phyloP scores from a whole-genome alignment of 1,140 invertebrate species.

The Neocloeon triangulifer region DNA sequence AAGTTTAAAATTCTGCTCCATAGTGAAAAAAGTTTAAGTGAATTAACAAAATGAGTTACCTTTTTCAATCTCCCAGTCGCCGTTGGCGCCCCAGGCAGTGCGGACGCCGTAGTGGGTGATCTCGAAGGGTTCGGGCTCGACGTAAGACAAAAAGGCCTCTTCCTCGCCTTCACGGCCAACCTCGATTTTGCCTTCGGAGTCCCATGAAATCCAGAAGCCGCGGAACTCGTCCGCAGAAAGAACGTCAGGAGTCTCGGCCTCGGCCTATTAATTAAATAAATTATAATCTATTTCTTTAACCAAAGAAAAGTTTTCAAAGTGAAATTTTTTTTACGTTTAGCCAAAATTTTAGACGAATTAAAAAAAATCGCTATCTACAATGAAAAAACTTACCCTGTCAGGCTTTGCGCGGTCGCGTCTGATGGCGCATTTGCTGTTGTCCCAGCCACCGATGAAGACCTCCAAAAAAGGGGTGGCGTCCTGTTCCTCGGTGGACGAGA shows the following conservation, averaged over 20 bases:
- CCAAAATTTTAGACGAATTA: too few species aligned
- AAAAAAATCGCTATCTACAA: too few species aligned
- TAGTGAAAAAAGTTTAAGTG: too few species aligned
- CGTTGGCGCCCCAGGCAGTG: conserved; percentile 62
- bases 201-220: conserved; percentile 64
- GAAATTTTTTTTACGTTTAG: too few species aligned
- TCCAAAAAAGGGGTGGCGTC: conserved; percentile 53
- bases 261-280: too few species aligned
- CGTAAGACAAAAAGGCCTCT: conserved; percentile 41
- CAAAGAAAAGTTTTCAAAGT: too few species aligned
- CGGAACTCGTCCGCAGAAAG: conserved; percentile 43
- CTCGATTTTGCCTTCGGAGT: conserved; percentile 32
- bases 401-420: conserved; percentile 54
- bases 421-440: conserved; percentile 59
- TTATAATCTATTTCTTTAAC: too few species aligned
- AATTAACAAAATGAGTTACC: too few species aligned
- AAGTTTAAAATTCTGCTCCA: too few species aligned
- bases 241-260: conserved; percentile 42
- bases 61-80: conserved; percentile 66
- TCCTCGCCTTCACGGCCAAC: conserved; percentile 43
- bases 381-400: too few species aligned
- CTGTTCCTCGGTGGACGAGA: conserved; percentile 31
- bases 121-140: conserved; percentile 39
- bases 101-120: conserved; percentile 53
- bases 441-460: conserved; percentile 65